These are phyloP conservation scores for Petaurus breviceps DNA, from an alignment of 2,113 vertebrate species.

Conservation along the genomic window DNA sequence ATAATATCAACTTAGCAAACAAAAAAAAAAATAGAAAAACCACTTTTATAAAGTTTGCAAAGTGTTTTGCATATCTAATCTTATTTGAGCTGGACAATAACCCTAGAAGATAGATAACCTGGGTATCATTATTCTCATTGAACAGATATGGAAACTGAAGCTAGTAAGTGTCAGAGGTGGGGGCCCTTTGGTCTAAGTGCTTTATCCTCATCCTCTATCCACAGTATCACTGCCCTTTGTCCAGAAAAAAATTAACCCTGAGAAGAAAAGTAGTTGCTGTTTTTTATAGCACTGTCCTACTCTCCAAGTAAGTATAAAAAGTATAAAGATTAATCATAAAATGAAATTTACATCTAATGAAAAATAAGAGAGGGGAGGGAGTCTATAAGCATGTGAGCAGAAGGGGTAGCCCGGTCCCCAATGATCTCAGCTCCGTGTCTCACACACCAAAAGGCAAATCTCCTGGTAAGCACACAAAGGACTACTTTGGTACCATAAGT, in stretches of 20 bases:
- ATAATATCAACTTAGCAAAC: neutral
- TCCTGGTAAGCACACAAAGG: neutral
- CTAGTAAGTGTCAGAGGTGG: neutral
- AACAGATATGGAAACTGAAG: neutral
- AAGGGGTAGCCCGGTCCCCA: neutral
- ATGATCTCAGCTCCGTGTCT: neutral
- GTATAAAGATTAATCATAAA: neutral
- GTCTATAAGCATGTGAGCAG: neutral
- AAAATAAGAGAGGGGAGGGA: neutral
- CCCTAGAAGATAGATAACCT: neutral
- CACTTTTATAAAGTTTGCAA: neutral
- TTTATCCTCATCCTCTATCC: neutral
- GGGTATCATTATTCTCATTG: neutral
- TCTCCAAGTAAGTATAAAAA: neutral
- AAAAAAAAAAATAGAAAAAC: neutral
- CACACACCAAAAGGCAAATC: neutral
- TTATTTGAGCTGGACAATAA: neutral
- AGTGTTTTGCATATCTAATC: neutral
- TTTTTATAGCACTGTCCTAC: neutral
- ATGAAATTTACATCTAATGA: neutral
- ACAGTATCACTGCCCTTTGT: neutral
- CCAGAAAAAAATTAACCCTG: neutral
- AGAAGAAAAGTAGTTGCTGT: neutral
- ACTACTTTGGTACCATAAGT: neutral
- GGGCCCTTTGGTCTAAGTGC: neutral